These are phyloP conservation scores for Liparis tanakae DNA, from an alignment of 2,797 vertebrate genomes.

Conservation along the genomic window DNA sequence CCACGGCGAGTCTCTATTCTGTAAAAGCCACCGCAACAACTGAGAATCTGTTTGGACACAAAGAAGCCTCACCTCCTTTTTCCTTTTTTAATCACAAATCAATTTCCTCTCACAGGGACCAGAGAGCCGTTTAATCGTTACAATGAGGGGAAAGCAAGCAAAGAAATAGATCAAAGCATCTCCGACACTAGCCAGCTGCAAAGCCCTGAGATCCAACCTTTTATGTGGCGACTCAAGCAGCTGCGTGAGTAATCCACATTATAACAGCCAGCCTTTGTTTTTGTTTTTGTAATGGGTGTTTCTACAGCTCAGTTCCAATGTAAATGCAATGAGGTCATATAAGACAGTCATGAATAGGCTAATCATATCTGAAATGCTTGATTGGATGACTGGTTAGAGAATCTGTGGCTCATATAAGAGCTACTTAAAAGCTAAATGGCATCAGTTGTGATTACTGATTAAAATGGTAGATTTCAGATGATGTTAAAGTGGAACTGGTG, in stretches of 20 bases:
- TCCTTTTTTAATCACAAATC: constrained; percentile 68
- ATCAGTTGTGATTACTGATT: constrained; percentile 36
- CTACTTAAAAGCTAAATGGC: constrained; percentile 34
- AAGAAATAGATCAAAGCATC: constrained; percentile 77
- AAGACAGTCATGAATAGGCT: constrained; percentile 33
- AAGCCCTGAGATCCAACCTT: constrained; percentile 60
- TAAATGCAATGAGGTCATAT: constrained; percentile 27
- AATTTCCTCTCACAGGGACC: constrained; percentile 69
- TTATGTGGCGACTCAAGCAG: constrained; percentile 62
- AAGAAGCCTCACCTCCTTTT: constrained; percentile 52
- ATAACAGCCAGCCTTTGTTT: constrained; percentile 46
- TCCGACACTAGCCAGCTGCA: constrained; percentile 75
- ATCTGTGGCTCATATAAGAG: constrained; percentile 17
- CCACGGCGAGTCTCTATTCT: constrained; percentile 17
- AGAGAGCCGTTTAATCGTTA: constrained; percentile 67
- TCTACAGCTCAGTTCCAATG: constrained; percentile 12
- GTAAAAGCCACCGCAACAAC: constrained; percentile 43
- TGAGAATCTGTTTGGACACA: constrained; percentile 49
- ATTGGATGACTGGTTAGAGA: constrained; percentile 36
- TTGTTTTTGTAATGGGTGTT: constrained; percentile 24
- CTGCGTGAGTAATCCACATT: constrained; percentile 49
- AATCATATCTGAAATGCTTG: constrained; percentile 45
- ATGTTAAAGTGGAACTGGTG: neutral
- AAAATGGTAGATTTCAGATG: constrained; percentile 20
- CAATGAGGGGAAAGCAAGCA: constrained; percentile 71